Conservation (phyloP, 2,113 vertebrate species). For the Cervus canadensis region DNA sequence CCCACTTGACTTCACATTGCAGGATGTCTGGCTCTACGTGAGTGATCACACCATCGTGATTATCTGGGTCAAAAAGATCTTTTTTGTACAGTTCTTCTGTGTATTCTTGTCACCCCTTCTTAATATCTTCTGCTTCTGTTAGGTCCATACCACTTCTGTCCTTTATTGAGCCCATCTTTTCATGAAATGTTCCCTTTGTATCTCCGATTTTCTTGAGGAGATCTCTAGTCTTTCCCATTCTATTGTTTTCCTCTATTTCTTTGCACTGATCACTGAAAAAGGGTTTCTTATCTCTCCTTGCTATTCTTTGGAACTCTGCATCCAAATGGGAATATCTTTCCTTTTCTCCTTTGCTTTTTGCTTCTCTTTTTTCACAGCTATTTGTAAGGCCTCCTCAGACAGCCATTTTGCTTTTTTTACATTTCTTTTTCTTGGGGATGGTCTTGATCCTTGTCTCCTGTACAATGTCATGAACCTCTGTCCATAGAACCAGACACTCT, state of each 20-base stretch:
- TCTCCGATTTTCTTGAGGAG: not conserved
- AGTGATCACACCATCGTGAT: not conserved
- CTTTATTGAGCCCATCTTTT: not conserved
- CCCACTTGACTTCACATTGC: not conserved
- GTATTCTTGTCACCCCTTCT: not conserved
- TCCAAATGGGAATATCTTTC: not conserved
- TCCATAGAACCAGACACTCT: not conserved
- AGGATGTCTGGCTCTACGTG: not conserved
- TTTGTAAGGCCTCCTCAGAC: not conserved
- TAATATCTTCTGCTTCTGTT: not conserved
- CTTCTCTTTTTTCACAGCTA: not conserved
- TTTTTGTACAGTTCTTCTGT: not conserved
- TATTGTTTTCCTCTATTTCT: not conserved
- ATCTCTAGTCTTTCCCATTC: not conserved
- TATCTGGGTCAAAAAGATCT: not conserved
- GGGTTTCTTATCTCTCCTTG: not conserved
- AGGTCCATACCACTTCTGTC: not conserved
- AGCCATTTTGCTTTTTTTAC: not conserved
- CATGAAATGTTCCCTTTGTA: not conserved
- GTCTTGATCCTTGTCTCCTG: not conserved
- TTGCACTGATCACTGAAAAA: not conserved
- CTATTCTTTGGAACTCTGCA: not conserved
- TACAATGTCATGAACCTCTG: not conserved
- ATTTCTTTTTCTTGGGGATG: not conserved
- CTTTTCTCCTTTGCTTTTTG: not conserved